These are phyloP conservation scores for Vulpes vulpes DNA, from an alignment of 2,113 vertebrate species.

Conservation along the genomic window DNA sequence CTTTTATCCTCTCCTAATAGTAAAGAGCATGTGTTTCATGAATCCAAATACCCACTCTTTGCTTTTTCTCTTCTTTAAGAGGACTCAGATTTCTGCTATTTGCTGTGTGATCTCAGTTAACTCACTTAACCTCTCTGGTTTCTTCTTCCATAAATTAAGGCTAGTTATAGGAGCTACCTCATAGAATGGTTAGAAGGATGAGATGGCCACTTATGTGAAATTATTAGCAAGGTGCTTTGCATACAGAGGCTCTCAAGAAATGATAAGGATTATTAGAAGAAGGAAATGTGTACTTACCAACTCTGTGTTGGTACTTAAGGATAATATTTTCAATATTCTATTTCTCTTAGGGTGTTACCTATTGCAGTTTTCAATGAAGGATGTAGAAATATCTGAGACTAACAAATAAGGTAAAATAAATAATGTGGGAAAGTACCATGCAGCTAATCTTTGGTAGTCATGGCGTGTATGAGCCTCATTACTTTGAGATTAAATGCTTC, in stretches of 20 bases:
- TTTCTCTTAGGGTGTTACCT: conserved; percentile 20
- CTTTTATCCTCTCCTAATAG: not conserved
- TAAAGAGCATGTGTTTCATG: not conserved
- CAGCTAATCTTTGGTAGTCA: not conserved
- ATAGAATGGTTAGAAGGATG: conserved; percentile 41
- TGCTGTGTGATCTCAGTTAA: conserved; percentile 34
- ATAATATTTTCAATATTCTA: conserved; percentile 16
- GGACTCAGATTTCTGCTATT: conserved; percentile 32
- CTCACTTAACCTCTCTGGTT: not conserved
- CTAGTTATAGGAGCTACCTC: conserved; percentile 15
- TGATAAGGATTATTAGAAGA: not conserved
- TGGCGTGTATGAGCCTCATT: not conserved
- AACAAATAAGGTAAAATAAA: conserved; percentile 17
- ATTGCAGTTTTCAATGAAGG: not conserved
- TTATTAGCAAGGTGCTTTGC: not conserved
- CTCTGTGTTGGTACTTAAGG: not conserved
- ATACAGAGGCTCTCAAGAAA: conserved; percentile 1
- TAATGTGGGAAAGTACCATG: not conserved
- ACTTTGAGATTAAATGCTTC: conserved; percentile 16
- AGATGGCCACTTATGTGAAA: conserved; percentile 39
- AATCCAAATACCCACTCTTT: not conserved
- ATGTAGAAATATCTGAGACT: not conserved
- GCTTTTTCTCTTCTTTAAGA: not conserved
- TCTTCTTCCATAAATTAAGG: not conserved
- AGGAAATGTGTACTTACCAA: not conserved